These are phyloP conservation scores for Camponotus fellah DNA, from an alignment of 2,888 invertebrate species.

Conservation along the genomic window DNA sequence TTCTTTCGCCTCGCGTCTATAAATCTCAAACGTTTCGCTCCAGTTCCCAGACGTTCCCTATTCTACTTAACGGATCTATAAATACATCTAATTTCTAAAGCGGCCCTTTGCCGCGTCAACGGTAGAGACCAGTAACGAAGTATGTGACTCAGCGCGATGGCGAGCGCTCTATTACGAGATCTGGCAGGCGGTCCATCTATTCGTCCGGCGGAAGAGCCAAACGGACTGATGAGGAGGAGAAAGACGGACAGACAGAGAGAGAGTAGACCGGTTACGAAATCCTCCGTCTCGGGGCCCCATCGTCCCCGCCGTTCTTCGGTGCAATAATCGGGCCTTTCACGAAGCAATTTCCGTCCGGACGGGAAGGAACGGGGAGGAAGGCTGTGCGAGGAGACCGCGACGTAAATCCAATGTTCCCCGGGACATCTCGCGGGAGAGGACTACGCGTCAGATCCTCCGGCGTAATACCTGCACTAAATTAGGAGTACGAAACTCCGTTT, in stretches of 20 bases:
- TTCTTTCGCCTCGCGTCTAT: background rate
- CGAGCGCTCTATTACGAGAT: conserved; percentile 35
- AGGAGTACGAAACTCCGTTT: conserved; percentile 77
- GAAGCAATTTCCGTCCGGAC: conserved; percentile 61
- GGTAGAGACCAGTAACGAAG: conserved; percentile 27
- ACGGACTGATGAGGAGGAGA: conserved; percentile 37
- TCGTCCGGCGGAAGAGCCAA: conserved; percentile 45
- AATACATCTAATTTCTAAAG: conserved; percentile 19
- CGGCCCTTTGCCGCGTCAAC: background rate
- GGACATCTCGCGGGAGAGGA: conserved; percentile 60
- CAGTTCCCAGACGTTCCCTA: background rate
- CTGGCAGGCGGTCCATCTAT: conserved; percentile 23
- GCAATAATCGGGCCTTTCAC: conserved; percentile 59
- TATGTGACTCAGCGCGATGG: conserved; percentile 41
- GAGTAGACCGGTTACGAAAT: conserved; percentile 53
- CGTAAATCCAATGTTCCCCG: conserved; percentile 70
- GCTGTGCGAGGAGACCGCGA: conserved; percentile 52
- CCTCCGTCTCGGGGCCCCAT: conserved; percentile 28
- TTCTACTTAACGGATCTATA: conserved; percentile 1
- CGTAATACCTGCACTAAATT: conserved; percentile 79
- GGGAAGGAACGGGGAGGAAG: conserved; percentile 34
- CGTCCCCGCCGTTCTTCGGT: conserved; percentile 33
- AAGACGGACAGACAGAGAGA: background rate
- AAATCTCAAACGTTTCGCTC: background rate
- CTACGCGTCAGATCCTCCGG: conserved; percentile 65